phyloP scores from a whole-genome alignment of 2,888 invertebrate species.

The Zelleria hepariella region DNA sequence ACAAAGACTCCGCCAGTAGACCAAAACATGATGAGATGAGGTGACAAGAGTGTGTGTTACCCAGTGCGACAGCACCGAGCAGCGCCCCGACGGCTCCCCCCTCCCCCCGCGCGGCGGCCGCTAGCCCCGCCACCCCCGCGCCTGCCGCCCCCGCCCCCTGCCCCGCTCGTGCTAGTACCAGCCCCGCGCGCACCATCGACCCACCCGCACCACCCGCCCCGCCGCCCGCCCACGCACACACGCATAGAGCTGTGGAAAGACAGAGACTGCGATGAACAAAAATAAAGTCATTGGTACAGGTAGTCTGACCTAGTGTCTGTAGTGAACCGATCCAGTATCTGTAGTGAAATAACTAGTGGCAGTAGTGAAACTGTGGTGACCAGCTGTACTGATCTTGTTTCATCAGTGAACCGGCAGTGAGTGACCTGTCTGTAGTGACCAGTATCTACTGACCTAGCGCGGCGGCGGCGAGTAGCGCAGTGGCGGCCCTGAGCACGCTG shows the following conservation, averaged over 20 bases:
- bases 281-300: too few relatives aligned
- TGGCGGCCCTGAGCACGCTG: slow-evolving; percentile 36
- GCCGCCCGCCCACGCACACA: slow-evolving; percentile 19
- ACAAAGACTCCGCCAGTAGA: too few relatives aligned
- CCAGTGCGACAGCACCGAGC: slow-evolving; percentile 55
- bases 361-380: too few relatives aligned
- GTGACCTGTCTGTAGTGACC: neutral
- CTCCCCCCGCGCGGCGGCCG: slow-evolving; percentile 35
- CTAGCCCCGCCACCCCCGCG: slow-evolving; percentile 45
- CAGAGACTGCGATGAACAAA: too few relatives aligned
- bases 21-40: too few relatives aligned
- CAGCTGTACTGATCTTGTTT: too few relatives aligned
- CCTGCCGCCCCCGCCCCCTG: slow-evolving; percentile 42
- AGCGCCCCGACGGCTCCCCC: slow-evolving; percentile 38
- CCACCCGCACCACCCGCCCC: too few relatives aligned
- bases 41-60: too few relatives aligned
- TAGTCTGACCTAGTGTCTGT: too few relatives aligned
- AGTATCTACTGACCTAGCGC: slow-evolving; percentile 25
- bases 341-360: too few relatives aligned
- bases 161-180: slow-evolving; percentile 3
- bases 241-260: slow-evolving; percentile 13
- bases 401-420: too few relatives aligned
- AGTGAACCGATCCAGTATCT: too few relatives aligned
- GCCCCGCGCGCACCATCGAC: neutral
- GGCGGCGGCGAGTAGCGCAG: slow-evolving; percentile 35